Conservation (phyloP, 64 coral and sea anemone species). For the Pocillopora damicornis region DNA sequence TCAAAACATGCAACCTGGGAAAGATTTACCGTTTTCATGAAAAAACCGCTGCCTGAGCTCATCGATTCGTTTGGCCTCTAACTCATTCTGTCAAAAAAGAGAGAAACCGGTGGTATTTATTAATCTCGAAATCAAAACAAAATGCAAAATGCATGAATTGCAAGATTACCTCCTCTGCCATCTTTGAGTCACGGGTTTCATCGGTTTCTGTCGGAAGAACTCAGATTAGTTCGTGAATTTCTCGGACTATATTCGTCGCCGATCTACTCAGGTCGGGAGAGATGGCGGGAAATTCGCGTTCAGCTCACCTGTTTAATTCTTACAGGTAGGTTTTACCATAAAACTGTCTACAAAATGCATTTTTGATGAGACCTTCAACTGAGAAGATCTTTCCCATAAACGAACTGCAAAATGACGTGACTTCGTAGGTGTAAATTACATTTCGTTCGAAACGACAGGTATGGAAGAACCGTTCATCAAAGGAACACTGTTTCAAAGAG, state of each 20-base stretch:
- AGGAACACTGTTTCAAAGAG: background rate
- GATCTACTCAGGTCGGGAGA: background rate
- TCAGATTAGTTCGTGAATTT: background rate
- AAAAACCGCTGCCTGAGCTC: constrained; percentile 44
- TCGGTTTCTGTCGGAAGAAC: constrained; percentile 26
- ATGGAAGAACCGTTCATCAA: background rate
- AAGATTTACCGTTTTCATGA: constrained; percentile 28
- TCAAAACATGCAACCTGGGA: background rate
- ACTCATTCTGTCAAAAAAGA: constrained; percentile 10
- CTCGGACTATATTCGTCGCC: background rate
- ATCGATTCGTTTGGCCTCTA: constrained; percentile 16
- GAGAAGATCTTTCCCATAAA: background rate
- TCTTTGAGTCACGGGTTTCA: background rate
- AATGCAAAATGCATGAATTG: constrained; percentile 9
- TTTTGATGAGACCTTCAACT: constrained; percentile 32
- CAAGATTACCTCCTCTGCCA: constrained; percentile 34
- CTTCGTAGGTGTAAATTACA: background rate
- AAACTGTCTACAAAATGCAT: constrained; percentile 15
- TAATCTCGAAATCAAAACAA: background rate
- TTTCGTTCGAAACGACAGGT: constrained; percentile 5
- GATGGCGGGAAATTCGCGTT: background rate
- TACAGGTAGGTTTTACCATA: background rate
- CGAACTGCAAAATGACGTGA: constrained; percentile 3
- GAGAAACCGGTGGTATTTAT: background rate
- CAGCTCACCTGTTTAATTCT: background rate